A percentile compares a stretch with the other conserved stretches of the same genome.
Conservation (phyloP, 2,888 invertebrate species). For the Apamea monoglypha region DNA sequence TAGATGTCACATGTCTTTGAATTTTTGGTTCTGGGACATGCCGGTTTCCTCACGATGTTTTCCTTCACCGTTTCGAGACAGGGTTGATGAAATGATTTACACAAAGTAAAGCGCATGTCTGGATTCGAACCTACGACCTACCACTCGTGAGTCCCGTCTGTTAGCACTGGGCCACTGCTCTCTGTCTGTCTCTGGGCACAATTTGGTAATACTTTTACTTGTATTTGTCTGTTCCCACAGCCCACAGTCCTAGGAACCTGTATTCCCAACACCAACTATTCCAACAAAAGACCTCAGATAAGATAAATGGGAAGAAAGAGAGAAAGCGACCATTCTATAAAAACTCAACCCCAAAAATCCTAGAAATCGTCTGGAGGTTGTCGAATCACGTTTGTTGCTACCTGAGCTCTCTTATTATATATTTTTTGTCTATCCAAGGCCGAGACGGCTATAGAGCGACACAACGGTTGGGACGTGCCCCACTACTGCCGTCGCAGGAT, state of each 20-base stretch:
- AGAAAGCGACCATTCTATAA: constrained; percentile 31
- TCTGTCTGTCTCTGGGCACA: background rate
- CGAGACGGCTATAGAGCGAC: constrained; percentile 63
- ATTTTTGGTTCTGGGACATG: too few relatives aligned
- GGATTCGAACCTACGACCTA: too few relatives aligned
- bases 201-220: background rate
- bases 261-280: background rate
- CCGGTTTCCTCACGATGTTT: too few relatives aligned
- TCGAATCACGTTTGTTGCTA: constrained; percentile 77
- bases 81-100: too few relatives aligned
- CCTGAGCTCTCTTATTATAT: constrained; percentile 72
- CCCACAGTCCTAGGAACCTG: background rate
- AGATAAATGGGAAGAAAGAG: constrained; percentile 29
- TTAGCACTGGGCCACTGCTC: too few relatives aligned
- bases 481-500: constrained; percentile 60
- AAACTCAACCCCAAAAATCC: constrained; percentile 40
- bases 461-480: constrained; percentile 67
- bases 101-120: too few relatives aligned
- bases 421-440: constrained; percentile 75
- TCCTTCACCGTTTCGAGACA: too few relatives aligned
- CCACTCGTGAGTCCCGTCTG: too few relatives aligned
- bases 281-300: constrained; percentile 10
- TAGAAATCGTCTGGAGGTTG: constrained; percentile 61
- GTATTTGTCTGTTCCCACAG: background rate
- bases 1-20: too few relatives aligned